Evolutionary conservation across 2,888 invertebrate genomes (phyloP).

Genomic region (Ormyrus nitidulus): DNA sequence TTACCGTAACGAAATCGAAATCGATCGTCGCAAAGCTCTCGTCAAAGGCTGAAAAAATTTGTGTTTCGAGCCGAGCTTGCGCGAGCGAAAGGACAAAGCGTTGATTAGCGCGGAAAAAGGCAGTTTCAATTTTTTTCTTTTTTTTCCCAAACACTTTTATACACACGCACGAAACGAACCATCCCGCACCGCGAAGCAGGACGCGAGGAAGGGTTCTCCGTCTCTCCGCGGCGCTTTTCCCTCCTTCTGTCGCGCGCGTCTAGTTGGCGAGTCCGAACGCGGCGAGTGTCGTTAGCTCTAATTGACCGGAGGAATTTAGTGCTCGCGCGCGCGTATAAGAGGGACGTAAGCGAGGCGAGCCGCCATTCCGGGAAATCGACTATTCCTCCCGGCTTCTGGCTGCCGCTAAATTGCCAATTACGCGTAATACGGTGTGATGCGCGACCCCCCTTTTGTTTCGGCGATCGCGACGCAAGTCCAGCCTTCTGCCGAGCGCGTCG

Average conservation of each 20-base stretch:
- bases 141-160: too few relatives aligned
- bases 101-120: too few relatives aligned
- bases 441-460: not conserved
- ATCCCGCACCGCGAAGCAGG: too few relatives aligned
- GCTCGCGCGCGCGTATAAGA: not conserved
- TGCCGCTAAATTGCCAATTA: slow-evolving; percentile 29
- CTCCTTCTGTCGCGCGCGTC: too few relatives aligned
- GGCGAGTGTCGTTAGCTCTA: not conserved
- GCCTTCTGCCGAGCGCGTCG: not conserved
- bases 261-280: too few relatives aligned
- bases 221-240: too few relatives aligned
- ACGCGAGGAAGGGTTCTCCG: too few relatives aligned
- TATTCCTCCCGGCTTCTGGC: not conserved
- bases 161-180: too few relatives aligned
- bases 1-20: slow-evolving; percentile 40
- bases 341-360: not conserved
- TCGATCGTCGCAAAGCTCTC: slow-evolving; percentile 23
- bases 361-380: slow-evolving; percentile 23
- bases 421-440: not conserved
- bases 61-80: not conserved
- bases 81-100: too few relatives aligned
- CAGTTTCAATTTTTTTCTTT: too few relatives aligned
- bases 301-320: slow-evolving; percentile 26
- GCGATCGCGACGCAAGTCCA: too few relatives aligned
- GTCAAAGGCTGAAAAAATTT: slow-evolving; percentile 13